Evolutionary conservation across 2,888 invertebrate species (phyloP).

Genomic region (Papilio demoleus): DNA sequence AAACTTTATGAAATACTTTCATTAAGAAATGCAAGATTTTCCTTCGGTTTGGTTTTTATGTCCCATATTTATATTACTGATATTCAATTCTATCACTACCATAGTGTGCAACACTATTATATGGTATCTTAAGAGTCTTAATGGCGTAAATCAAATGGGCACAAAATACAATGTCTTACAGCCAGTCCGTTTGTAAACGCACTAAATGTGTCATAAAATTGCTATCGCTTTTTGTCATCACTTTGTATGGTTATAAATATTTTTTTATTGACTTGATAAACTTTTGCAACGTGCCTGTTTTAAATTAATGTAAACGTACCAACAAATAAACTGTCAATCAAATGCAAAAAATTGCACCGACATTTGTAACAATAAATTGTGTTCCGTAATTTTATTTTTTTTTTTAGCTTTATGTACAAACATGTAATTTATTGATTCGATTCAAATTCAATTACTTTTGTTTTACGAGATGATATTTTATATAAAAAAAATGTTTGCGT

Average conservation of each 20-base stretch:
- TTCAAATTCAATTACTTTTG: not conserved
- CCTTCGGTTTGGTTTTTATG: too few relatives aligned
- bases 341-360: not conserved
- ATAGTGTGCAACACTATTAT: too few relatives aligned
- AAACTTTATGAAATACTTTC: too few relatives aligned
- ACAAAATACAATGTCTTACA: too few relatives aligned
- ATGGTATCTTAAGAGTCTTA: too few relatives aligned
- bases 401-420: not conserved
- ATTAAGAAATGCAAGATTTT: too few relatives aligned
- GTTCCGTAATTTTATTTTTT: slow-evolving; percentile 10
- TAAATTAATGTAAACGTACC: not conserved
- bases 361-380: too few relatives aligned
- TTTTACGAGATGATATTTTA: not conserved
- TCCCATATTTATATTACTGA: too few relatives aligned
- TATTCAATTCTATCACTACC: too few relatives aligned
- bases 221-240: not conserved
- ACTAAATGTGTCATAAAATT: too few relatives aligned
- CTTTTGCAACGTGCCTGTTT: not conserved
- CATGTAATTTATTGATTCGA: slow-evolving; percentile 6
- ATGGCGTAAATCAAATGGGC: too few relatives aligned
- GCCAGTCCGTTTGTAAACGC: too few relatives aligned
- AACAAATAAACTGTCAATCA: slow-evolving; percentile 13
- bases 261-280: not conserved
- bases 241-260: not conserved
- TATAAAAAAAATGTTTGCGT: not conserved